Evolutionary conservation across 2,113 vertebrate species (phyloP).

Genomic region (Phycodurus eques): DNA sequence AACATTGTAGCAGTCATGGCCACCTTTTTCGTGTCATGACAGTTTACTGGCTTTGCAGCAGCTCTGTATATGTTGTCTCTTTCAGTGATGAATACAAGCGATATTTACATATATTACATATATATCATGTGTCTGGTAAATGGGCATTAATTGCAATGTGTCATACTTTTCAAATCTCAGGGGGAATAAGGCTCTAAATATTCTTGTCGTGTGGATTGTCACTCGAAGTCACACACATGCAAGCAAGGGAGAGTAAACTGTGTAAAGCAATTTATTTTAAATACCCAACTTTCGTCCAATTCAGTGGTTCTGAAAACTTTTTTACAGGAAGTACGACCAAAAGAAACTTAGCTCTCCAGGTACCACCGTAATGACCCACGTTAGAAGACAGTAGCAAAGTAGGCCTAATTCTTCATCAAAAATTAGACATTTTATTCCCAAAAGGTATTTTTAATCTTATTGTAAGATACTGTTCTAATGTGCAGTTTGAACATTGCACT

Average conservation of each 20-base stretch:
- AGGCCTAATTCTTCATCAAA: too few relatives aligned
- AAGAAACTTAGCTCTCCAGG: too few relatives aligned
- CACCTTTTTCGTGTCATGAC: neutral
- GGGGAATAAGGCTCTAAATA: neutral
- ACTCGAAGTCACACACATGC: neutral
- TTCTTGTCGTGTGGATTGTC: neutral
- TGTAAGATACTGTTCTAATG: too few relatives aligned
- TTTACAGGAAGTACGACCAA: neutral
- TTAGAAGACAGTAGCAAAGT: too few relatives aligned
- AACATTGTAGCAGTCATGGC: neutral
- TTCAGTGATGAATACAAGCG: slow-evolving; percentile 50
- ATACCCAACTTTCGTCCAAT: neutral
- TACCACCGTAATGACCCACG: too few relatives aligned
- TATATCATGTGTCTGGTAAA: slow-evolving; percentile 6
- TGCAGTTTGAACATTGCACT: too few relatives aligned
- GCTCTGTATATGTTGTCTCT: slow-evolving; percentile 15
- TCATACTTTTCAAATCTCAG: neutral
- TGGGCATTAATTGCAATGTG: neutral
- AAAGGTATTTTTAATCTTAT: too few relatives aligned
- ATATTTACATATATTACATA: slow-evolving; percentile 34
- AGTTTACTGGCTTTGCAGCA: neutral
- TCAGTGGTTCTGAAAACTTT: neutral
- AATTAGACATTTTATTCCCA: too few relatives aligned
- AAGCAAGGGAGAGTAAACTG: neutral
- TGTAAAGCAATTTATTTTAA: neutral